Conservation (phyloP, 2,113 vertebrate species). For the Urocitellus parryii region DNA sequence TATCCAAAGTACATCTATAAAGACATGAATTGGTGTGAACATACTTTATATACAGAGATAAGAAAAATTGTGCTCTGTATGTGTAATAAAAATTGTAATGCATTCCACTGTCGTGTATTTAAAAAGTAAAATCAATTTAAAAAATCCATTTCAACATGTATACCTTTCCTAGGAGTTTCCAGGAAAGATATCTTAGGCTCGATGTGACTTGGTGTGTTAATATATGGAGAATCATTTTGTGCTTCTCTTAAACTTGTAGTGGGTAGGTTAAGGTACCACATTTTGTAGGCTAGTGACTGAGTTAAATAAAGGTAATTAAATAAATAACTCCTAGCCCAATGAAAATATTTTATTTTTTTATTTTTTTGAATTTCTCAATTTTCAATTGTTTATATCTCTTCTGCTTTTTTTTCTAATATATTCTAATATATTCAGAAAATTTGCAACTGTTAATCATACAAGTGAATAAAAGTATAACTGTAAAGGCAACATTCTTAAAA, state of each 20-base stretch:
- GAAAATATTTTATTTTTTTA: slow-evolving; percentile 29
- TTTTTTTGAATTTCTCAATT: background rate
- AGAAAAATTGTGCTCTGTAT: too few relatives aligned
- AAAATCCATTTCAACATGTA: background rate
- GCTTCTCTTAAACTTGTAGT: background rate
- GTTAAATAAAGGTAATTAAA: background rate
- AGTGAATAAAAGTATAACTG: background rate
- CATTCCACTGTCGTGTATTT: too few relatives aligned
- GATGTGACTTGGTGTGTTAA: background rate
- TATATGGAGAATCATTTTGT: background rate
- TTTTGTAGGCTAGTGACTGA: background rate
- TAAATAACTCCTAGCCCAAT: background rate
- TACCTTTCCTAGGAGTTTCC: background rate
- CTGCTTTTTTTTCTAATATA: background rate
- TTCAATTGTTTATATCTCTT: background rate
- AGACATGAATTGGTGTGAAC: too few relatives aligned
- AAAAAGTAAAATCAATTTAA: too few relatives aligned
- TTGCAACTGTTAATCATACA: background rate
- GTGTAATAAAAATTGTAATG: too few relatives aligned
- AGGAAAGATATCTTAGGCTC: background rate
- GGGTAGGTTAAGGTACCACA: background rate
- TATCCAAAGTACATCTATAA: too few relatives aligned
- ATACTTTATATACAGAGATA: too few relatives aligned
- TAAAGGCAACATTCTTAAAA: background rate
- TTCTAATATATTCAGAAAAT: background rate